These are phyloP conservation scores for Magallana nippona DNA, from an alignment of 2,888 invertebrate genomes.

Conservation along the genomic window DNA sequence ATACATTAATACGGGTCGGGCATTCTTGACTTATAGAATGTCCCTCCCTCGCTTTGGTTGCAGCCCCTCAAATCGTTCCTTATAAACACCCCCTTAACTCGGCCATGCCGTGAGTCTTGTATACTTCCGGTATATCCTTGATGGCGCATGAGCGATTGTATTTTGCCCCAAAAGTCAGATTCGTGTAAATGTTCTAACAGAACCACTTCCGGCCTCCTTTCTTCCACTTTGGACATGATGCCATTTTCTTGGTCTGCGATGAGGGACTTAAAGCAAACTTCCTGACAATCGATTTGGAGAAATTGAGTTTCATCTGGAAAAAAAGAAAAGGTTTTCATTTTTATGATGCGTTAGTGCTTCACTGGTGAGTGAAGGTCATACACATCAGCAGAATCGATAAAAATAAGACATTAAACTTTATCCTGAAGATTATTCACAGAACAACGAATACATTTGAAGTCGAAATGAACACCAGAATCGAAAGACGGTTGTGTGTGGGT, in stretches of 20 bases:
- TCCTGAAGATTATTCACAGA: too few relatives aligned
- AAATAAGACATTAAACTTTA: too few relatives aligned
- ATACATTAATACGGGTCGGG: not conserved
- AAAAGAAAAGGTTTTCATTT: not conserved
- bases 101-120: slow-evolving; percentile 18
- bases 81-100: slow-evolving; percentile 30
- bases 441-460: too few relatives aligned
- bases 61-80: not conserved
- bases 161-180: slow-evolving; percentile 16
- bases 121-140: slow-evolving; percentile 29
- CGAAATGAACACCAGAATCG: too few relatives aligned
- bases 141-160: not conserved
- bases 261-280: not conserved
- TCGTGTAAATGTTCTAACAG: slow-evolving; percentile 19
- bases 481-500: too few relatives aligned
- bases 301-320: not conserved
- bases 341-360: too few relatives aligned
- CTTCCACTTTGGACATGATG: not conserved
- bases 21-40: not conserved
- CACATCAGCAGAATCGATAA: too few relatives aligned
- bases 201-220: slow-evolving; percentile 28
- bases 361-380: too few relatives aligned
- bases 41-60: not conserved
- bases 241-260: not conserved
- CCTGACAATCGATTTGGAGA: slow-evolving; percentile 2